Evolutionary conservation across 2,797 vertebrate species (phyloP).

Genomic region (Intellagama lesueurii): DNA sequence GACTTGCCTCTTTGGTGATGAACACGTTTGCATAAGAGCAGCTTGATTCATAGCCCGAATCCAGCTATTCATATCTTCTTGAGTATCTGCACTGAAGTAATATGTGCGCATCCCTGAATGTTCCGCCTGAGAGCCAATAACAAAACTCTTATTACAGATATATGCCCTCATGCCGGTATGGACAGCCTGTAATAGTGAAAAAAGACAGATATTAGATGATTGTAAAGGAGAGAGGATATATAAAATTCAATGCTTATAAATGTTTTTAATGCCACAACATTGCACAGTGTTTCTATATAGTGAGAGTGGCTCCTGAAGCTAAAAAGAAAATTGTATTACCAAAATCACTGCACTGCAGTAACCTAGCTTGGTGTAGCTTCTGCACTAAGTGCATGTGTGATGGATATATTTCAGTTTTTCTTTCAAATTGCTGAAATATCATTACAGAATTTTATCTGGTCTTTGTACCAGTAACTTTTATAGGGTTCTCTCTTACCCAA

Average conservation of each 20-base stretch:
- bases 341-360: background rate
- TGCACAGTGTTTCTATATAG: constrained; percentile 15
- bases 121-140: constrained; percentile 93
- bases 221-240: background rate
- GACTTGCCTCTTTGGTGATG: constrained; percentile 88
- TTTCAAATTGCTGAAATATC: background rate
- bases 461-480: constrained; percentile 8
- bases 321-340: background rate
- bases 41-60: constrained; percentile 98
- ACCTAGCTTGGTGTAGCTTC: background rate
- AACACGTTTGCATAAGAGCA: constrained; percentile 92
- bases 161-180: constrained; percentile 97
- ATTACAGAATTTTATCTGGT: background rate
- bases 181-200: constrained; percentile 83
- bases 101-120: constrained; percentile 97
- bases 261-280: background rate
- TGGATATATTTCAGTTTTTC: background rate
- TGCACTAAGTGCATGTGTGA: background rate
- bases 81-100: constrained; percentile 98
- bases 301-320: background rate
- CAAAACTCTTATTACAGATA: constrained; percentile 93
- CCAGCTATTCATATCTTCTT: constrained; percentile 98
- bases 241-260: background rate
- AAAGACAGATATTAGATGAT: background rate
- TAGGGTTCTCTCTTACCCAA: background rate